Evolutionary conservation across 2,797 vertebrate species (phyloP).

Genomic region (Steatocranus sp.): DNA sequence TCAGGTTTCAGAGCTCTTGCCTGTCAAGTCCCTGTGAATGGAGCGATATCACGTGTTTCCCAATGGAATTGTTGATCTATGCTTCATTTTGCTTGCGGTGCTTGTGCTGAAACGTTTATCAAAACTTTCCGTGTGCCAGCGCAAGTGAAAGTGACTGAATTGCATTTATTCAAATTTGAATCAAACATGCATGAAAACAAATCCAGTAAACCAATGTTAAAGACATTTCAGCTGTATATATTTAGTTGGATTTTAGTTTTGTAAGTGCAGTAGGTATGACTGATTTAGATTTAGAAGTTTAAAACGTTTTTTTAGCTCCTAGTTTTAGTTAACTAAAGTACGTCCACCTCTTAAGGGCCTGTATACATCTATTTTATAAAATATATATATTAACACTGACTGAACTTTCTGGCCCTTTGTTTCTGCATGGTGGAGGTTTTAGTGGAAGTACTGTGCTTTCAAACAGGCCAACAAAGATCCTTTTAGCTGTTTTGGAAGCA

Average conservation of each 20-base stretch:
- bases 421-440: neutral
- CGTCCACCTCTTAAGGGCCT: neutral
- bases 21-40: neutral
- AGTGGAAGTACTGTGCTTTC: neutral
- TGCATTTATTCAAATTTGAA: neutral
- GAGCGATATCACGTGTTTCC: neutral
- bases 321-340: neutral
- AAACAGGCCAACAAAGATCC: neutral
- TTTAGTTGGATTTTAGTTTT: neutral
- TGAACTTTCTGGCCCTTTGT: neutral
- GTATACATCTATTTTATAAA: neutral
- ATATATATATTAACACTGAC: neutral
- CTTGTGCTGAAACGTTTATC: neutral
- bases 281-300: neutral
- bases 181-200: neutral
- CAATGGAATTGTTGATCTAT: neutral
- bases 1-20: neutral
- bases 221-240: neutral
- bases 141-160: neutral
- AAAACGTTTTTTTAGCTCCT: neutral
- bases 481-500: neutral
- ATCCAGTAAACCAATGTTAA: neutral
- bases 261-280: neutral
- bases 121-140: neutral
- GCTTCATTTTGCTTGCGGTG: neutral